These are phyloP conservation scores for Xiphias gladius DNA, from an alignment of 2,113 vertebrate genomes.

Conservation along the genomic window DNA sequence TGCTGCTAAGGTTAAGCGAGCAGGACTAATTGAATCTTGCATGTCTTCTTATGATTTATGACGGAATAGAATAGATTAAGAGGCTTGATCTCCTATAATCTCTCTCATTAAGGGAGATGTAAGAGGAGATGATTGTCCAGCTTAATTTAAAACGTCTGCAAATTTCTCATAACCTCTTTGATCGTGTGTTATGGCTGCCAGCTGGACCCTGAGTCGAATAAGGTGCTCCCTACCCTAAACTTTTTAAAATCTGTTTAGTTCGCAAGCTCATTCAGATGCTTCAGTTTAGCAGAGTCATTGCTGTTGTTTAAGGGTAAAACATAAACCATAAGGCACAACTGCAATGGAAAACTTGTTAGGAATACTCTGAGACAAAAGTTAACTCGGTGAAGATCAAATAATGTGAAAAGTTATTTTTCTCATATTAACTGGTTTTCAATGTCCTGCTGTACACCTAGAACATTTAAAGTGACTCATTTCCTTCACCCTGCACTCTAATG, in stretches of 20 bases:
- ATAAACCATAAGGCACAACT: not conserved
- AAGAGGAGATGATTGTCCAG: slow-evolving; percentile 68
- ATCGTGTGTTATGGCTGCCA: slow-evolving; percentile 38
- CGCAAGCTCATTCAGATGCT: slow-evolving; percentile 44
- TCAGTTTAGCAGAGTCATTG: not conserved
- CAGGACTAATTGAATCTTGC: slow-evolving; percentile 74
- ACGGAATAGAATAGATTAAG: slow-evolving; percentile 57
- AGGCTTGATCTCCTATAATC: slow-evolving; percentile 72
- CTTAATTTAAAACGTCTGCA: slow-evolving; percentile 68
- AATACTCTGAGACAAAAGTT: not conserved
- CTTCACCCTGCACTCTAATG: not conserved
- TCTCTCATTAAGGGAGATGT: slow-evolving; percentile 69
- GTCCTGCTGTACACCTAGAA: not conserved
- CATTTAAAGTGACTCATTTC: not conserved
- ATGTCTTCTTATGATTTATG: slow-evolving; percentile 75
- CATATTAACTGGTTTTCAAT: slow-evolving; percentile 4
- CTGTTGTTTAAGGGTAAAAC: slow-evolving; percentile 16
- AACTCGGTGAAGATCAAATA: not conserved
- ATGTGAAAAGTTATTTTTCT: slow-evolving; percentile 4
- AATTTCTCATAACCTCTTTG: slow-evolving; percentile 58
- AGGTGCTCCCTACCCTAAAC: slow-evolving; percentile 34
- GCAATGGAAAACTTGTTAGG: slow-evolving; percentile 6
- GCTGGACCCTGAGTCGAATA: slow-evolving; percentile 25
- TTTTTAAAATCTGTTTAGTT: slow-evolving; percentile 24
- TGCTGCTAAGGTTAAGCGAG: slow-evolving; percentile 65